phyloP scores from a whole-genome alignment of 2,888 invertebrate genomes.

The Caenorhabditis zanzibari region DNA sequence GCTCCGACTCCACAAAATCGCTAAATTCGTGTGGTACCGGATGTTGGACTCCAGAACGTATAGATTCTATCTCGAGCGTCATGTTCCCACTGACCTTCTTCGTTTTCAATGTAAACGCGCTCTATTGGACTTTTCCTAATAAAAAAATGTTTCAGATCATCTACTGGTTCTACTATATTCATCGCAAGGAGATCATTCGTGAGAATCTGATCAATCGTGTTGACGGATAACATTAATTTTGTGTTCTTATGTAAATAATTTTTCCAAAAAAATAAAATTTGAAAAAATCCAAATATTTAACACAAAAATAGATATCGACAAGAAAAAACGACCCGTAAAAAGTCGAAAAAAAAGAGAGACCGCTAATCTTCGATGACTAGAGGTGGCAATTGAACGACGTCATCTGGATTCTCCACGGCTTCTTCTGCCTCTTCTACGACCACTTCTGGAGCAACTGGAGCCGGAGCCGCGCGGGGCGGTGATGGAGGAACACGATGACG shows the following conservation, averaged over 20 bases:
- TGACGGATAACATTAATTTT: constrained; percentile 26
- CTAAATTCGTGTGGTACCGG: constrained; percentile 66
- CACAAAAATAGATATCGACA: not conserved
- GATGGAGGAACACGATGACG: constrained; percentile 23
- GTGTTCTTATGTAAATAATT: too few species aligned
- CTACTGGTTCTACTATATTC: constrained; percentile 81
- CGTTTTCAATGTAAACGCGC: constrained; percentile 79
- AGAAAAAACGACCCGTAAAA: not conserved
- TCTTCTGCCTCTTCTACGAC: not conserved
- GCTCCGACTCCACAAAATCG: constrained; percentile 53
- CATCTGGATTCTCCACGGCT: not conserved
- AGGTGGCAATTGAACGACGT: not conserved
- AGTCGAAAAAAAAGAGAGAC: not conserved
- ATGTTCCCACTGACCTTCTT: constrained; percentile 82
- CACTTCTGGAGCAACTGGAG: constrained; percentile 13
- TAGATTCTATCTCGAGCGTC: constrained; percentile 78
- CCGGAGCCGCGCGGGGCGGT: constrained; percentile 1
- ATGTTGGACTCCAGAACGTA: constrained; percentile 76
- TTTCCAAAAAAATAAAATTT: not conserved
- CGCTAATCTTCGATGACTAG: constrained; percentile 7
- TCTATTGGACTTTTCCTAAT: not conserved
- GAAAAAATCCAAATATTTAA: constrained; percentile 1
- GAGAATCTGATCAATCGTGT: constrained; percentile 59
- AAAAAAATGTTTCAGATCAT: constrained; percentile 71
- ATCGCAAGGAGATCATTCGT: constrained; percentile 69